Conservation (phyloP, 2,888 invertebrate species). For the Lepidocyrtinus sp. region DNA sequence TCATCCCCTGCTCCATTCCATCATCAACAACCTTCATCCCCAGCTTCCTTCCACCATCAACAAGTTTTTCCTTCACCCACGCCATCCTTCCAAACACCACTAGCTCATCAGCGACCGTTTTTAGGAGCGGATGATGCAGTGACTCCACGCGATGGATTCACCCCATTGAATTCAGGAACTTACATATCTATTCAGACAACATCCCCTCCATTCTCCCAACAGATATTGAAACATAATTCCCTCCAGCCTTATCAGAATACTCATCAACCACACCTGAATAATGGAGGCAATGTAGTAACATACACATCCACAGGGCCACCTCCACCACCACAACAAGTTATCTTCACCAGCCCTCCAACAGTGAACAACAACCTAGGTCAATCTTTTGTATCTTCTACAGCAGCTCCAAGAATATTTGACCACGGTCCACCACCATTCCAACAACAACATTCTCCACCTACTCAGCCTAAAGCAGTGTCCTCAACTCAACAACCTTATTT, state of each 20-base stretch:
- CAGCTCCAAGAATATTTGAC: constrained; percentile 40
- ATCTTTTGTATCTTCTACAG: constrained; percentile 40
- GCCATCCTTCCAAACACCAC: neutral
- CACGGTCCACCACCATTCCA: constrained; percentile 36
- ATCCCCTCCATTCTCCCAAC: constrained; percentile 62
- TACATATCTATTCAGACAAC: constrained; percentile 64
- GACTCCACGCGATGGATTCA: constrained; percentile 56
- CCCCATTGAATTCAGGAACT: constrained; percentile 61
- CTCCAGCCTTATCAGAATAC: constrained; percentile 36
- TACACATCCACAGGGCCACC: constrained; percentile 47
- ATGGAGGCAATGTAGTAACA: constrained; percentile 18
- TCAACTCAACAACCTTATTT: constrained; percentile 28
- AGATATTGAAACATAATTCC: constrained; percentile 52
- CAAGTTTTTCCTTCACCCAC: neutral
- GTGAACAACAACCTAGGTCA: constrained; percentile 28
- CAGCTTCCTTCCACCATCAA: constrained; percentile 34
- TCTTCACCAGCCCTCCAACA: constrained; percentile 49
- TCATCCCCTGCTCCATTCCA: neutral
- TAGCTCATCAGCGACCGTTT: neutral
- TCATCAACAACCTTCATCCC: neutral
- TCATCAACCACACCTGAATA: constrained; percentile 7
- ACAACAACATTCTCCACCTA: constrained; percentile 14
- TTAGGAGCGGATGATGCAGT: constrained; percentile 29
- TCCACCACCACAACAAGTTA: constrained; percentile 52
- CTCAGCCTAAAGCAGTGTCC: constrained; percentile 23